Percentiles rank a stretch among this genome's conserved stretches.
Evolutionary conservation across 2,888 invertebrate genomes (phyloP).

Genomic region (Isoperla grammatica): DNA sequence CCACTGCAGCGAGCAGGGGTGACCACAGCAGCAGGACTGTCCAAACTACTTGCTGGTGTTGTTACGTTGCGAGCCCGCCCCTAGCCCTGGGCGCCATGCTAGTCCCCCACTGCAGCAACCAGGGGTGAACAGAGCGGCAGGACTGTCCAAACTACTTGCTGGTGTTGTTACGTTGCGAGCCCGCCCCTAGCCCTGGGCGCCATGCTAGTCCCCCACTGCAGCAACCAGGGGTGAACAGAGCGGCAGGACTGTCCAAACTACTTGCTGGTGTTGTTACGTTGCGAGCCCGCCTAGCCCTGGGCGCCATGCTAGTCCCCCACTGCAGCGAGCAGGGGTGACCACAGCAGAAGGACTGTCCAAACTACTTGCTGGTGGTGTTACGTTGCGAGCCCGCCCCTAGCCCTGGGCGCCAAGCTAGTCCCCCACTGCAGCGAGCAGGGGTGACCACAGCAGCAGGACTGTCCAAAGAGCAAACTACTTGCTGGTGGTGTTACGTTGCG

Average conservation of each 20-base stretch:
- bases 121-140: neutral
- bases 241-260: neutral
- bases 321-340: neutral
- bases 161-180: slow-evolving; percentile 36
- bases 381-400: slow-evolving; percentile 26
- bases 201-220: neutral
- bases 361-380: slow-evolving; percentile 35
- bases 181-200: slow-evolving; percentile 19
- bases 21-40: neutral
- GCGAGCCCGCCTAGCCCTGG: slow-evolving; percentile 23
- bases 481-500: slow-evolving; percentile 37
- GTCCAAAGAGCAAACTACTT: neutral
- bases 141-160: neutral
- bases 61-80: slow-evolving; percentile 35
- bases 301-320: neutral
- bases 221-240: neutral
- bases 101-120: neutral
- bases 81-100: neutral
- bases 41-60: too few species aligned
- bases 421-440: neutral
- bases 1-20: neutral
- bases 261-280: slow-evolving; percentile 36
- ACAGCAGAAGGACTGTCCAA: neutral
- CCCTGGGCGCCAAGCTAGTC: neutral
- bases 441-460: neutral